Conservation (phyloP, 2,113 vertebrate genomes). For the Cochlearius cochlearius region DNA sequence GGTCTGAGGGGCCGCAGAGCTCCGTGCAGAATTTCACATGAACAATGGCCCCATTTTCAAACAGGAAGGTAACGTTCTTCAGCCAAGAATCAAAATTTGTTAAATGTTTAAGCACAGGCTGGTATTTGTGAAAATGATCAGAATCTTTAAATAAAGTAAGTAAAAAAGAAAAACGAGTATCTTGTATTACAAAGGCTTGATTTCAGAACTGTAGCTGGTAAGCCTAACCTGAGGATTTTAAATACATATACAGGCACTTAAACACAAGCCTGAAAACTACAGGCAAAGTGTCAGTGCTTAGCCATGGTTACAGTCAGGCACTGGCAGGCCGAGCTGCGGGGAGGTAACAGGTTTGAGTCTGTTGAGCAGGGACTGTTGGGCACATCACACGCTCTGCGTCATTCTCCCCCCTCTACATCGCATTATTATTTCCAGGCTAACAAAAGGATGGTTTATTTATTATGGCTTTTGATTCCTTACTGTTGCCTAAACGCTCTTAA, state of each 20-base stretch:
- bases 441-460: neutral
- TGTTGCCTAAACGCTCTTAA: neutral
- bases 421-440: neutral
- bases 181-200: neutral
- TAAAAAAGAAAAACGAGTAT: neutral
- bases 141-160: neutral
- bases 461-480: neutral
- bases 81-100: neutral
- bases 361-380: neutral
- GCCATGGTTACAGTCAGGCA: neutral
- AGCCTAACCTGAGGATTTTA: neutral
- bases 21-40: rapidly evolving
- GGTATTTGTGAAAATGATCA: neutral
- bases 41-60: rapidly evolving
- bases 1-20: rapidly evolving
- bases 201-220: neutral
- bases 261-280: neutral
- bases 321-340: neutral
- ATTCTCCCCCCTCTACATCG: neutral
- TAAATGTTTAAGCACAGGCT: neutral
- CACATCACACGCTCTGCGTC: neutral
- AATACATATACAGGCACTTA: neutral
- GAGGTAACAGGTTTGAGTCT: neutral
- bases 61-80: neutral
- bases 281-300: neutral